Conservation (phyloP, 1,140 invertebrate genomes). For the Drosophila eugracilis region DNA sequence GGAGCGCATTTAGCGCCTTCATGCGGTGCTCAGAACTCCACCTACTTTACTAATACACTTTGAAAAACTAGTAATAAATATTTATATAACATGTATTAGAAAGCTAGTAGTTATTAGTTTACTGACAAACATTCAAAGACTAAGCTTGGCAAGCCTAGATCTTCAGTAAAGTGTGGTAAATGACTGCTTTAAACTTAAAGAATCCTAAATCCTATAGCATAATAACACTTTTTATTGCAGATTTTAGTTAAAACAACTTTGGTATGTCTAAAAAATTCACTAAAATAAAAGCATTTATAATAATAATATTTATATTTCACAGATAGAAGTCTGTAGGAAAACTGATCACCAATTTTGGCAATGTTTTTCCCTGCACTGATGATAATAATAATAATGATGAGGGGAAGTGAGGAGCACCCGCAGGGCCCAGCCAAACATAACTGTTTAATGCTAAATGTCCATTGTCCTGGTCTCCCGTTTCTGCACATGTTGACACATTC, state of each 20-base stretch:
- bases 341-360: neutral
- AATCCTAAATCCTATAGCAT: too few relatives aligned
- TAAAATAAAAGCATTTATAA: neutral
- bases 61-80: neutral
- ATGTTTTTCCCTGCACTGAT: neutral
- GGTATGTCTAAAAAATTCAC: neutral
- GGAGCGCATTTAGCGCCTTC: conserved; percentile 21
- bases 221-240: too few relatives aligned
- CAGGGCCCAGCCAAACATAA: conserved; percentile 37
- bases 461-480: conserved; percentile 31
- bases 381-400: too few relatives aligned
- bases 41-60: neutral
- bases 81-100: neutral
- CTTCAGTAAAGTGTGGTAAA: too few relatives aligned
- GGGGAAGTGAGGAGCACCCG: conserved; percentile 16
- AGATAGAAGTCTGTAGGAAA: neutral
- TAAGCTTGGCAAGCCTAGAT: too few relatives aligned
- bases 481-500: conserved; percentile 72
- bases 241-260: too few relatives aligned
- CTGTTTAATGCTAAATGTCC: conserved; percentile 30
- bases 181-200: too few relatives aligned
- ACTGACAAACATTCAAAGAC: too few relatives aligned
- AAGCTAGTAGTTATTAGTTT: too few relatives aligned
- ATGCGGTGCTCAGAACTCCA: neutral
- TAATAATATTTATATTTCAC: neutral